A percentile compares a stretch with the other conserved stretches of the same genome.
Evolutionary conservation across 2,113 vertebrate species (phyloP).

Genomic region (Charina bottae): DNA sequence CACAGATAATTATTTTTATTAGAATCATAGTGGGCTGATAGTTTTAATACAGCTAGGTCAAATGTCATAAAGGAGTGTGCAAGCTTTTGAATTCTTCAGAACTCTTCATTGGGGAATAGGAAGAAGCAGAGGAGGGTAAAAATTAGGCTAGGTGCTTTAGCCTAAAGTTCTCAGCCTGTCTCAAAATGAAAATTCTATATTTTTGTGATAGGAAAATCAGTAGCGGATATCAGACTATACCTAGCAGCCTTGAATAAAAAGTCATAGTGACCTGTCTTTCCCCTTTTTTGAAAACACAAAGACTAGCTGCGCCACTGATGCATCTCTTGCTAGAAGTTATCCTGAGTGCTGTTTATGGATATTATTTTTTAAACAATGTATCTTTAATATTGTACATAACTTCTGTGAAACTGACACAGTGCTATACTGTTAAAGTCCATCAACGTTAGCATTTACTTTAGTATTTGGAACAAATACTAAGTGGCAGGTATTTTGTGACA

Average conservation of each 20-base stretch:
- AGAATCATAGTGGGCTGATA: neutral
- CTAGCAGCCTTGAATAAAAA: neutral
- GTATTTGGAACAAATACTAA: conserved; percentile 21
- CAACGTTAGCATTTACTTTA: conserved; percentile 30
- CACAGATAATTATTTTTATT: neutral
- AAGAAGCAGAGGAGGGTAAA: neutral
- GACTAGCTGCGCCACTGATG: neutral
- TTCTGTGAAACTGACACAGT: neutral
- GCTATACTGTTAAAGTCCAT: neutral
- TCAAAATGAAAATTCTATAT: neutral
- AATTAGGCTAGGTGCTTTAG: neutral
- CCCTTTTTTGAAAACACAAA: neutral
- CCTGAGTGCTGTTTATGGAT: neutral
- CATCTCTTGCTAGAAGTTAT: neutral
- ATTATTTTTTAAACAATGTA: neutral
- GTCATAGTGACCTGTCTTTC: neutral
- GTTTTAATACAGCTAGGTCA: neutral
- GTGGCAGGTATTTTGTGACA: neutral
- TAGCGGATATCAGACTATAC: neutral
- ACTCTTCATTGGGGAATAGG: neutral
- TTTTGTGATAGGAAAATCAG: neutral
- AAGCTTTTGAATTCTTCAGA: neutral
- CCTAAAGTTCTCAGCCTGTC: neutral
- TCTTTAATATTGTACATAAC: neutral
- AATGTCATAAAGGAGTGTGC: neutral